Conservation (phyloP, 2,888 invertebrate genomes). For the Pomacea canaliculata region DNA sequence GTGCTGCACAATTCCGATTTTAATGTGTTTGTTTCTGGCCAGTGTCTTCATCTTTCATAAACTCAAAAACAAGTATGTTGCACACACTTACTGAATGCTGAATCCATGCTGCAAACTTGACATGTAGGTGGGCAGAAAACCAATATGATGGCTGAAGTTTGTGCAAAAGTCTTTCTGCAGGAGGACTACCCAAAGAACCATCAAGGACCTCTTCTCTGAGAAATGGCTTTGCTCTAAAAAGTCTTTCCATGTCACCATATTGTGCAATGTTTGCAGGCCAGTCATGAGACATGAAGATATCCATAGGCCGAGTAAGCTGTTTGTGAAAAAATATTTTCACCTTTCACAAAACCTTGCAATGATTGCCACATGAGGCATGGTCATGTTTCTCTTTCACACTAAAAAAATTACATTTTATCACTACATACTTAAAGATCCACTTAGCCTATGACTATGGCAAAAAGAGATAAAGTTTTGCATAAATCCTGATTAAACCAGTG, state of each 20-base stretch:
- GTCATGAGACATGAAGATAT: slow-evolving; percentile 95
- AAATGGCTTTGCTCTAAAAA: slow-evolving; percentile 73
- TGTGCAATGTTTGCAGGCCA: slow-evolving; percentile 93
- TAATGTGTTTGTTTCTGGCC: too few species aligned
- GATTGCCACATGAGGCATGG: too few species aligned
- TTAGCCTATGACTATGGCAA: too few species aligned
- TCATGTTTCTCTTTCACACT: too few species aligned
- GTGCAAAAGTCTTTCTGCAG: slow-evolving; percentile 85
- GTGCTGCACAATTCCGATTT: too few species aligned
- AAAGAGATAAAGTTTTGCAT: too few species aligned
- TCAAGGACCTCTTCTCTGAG: slow-evolving; percentile 83
- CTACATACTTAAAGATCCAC: too few species aligned
- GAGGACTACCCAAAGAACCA: slow-evolving; percentile 88
- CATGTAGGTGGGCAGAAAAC: slow-evolving; percentile 96
- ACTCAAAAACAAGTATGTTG: too few species aligned
- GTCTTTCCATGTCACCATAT: slow-evolving; percentile 82
- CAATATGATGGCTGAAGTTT: slow-evolving; percentile 88
- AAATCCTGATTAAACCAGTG: too few species aligned
- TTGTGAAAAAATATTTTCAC: background rate
- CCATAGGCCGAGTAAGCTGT: slow-evolving; percentile 74
- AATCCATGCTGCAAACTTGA: slow-evolving; percentile 91
- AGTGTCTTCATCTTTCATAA: too few species aligned
- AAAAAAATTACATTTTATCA: too few species aligned
- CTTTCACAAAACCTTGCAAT: too few species aligned
- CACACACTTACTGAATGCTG: slow-evolving; percentile 75